Conservation (phyloP, 2,888 invertebrate species). For the Thysanoteuthis rhombus region DNA sequence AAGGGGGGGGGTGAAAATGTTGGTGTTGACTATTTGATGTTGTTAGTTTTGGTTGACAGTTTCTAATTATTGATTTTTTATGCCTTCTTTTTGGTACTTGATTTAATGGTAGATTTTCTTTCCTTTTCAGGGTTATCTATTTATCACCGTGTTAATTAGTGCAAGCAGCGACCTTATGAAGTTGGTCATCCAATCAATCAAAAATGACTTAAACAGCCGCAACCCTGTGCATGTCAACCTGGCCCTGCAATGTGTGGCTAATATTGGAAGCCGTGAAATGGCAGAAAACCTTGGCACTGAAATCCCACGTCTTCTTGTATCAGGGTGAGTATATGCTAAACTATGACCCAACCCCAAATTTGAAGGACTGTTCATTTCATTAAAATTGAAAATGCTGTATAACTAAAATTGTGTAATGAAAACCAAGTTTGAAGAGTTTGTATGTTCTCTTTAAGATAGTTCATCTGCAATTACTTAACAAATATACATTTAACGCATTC, state of each 20-base stretch:
- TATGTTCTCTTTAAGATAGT: no score
- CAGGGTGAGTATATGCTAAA: constrained; percentile 76
- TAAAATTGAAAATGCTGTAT: no score
- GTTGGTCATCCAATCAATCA: constrained; percentile 98
- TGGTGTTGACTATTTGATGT: no score
- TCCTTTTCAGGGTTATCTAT: constrained; percentile 88
- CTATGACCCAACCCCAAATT: no score
- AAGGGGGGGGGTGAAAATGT: no score
- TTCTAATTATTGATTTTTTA: background rate
- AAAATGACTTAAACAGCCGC: constrained; percentile 91
- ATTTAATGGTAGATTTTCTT: background rate
- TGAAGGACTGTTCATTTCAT: no score
- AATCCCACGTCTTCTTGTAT: constrained; percentile 96
- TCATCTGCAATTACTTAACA: no score
- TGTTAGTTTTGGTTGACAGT: no score
- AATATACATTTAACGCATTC: no score
- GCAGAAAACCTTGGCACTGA: constrained; percentile 99
- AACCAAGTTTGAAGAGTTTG: no score
- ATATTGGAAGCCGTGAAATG: constrained; percentile 99
- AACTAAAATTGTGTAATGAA: no score
- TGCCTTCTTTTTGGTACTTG: background rate
- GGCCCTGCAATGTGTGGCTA: constrained; percentile 98
- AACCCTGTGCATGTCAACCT: constrained; percentile 99
- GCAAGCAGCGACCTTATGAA: constrained; percentile 99
- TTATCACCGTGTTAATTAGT: constrained; percentile 98